phyloP scores from a whole-genome alignment of 35 echinoderm and acorn worm genomes.

The Anneissia japonica region DNA sequence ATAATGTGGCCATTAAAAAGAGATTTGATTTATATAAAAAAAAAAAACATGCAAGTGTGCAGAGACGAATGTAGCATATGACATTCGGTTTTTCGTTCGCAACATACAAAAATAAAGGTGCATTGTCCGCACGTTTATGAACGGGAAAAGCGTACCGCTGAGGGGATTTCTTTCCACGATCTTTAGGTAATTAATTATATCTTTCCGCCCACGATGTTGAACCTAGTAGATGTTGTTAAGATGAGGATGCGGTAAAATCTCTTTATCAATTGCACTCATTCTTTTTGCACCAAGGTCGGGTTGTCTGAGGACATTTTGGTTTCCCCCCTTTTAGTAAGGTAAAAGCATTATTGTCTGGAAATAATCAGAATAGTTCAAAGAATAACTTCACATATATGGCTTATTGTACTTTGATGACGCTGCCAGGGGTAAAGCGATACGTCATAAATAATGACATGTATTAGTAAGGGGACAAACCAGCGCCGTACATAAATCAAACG shows the following conservation, averaged over 20 bases:
- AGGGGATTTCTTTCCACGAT: too few species aligned
- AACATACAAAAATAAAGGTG: too few species aligned
- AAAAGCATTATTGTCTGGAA: background rate
- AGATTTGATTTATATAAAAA: too few species aligned
- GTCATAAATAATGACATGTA: background rate
- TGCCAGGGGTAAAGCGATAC: background rate
- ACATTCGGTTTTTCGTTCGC: too few species aligned
- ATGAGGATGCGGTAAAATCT: background rate
- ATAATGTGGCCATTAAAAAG: too few species aligned
- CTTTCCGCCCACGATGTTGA: too few species aligned
- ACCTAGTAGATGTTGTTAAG: too few species aligned
- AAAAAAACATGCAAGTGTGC: too few species aligned
- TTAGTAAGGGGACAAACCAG: background rate
- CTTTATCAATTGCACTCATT: background rate
- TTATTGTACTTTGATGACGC: background rate
- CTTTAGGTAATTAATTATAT: too few species aligned
- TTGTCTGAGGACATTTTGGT: background rate
- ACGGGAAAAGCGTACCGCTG: too few species aligned
- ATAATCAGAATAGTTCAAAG: background rate
- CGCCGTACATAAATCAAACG: background rate
- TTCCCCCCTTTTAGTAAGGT: background rate
- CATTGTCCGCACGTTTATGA: too few species aligned
- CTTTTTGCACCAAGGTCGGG: background rate
- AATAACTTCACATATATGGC: background rate
- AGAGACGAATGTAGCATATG: too few species aligned